Percentiles rank a stretch among this genome's conserved stretches.
These are phyloP conservation scores for Athene cunicularia DNA, from an alignment of 2,113 vertebrate species.

Conservation along the genomic window DNA sequence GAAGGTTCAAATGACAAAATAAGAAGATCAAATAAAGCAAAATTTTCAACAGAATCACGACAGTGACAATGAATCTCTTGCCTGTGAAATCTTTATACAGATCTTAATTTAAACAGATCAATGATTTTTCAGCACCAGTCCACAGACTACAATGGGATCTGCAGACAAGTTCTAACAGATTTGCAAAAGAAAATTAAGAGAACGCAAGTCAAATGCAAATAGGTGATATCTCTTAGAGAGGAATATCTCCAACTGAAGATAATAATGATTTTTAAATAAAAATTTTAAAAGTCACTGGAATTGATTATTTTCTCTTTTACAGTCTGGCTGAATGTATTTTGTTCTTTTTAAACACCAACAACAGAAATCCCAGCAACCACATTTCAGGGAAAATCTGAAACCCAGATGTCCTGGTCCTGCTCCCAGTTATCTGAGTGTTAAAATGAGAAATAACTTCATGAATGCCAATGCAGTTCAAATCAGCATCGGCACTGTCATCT, in stretches of 20 bases:
- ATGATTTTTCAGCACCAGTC: not conserved
- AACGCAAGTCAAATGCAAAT: not conserved
- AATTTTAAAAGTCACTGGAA: not conserved
- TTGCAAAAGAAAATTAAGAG: not conserved
- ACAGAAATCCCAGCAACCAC: not conserved
- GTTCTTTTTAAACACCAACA: not conserved
- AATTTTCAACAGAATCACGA: not conserved
- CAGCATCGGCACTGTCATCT: not conserved
- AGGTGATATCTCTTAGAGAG: not conserved
- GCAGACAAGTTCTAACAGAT: not conserved
- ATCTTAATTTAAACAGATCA: not conserved
- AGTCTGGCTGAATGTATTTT: not conserved
- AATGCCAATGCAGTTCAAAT: not conserved
- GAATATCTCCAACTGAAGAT: not conserved
- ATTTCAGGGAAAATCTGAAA: conserved; percentile 1
- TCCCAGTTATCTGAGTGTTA: not conserved
- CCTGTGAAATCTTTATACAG: not conserved
- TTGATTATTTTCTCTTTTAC: not conserved
- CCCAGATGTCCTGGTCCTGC: conserved; percentile 22
- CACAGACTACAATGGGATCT: not conserved
- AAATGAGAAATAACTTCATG: not conserved
- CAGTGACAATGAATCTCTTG: not conserved
- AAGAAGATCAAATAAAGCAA: not conserved
- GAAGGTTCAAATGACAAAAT: not conserved
- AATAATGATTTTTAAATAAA: not conserved